Base-by-base conservation (phyloP, 2,888 invertebrate genomes). In the Ennomos erosarius region DNA sequence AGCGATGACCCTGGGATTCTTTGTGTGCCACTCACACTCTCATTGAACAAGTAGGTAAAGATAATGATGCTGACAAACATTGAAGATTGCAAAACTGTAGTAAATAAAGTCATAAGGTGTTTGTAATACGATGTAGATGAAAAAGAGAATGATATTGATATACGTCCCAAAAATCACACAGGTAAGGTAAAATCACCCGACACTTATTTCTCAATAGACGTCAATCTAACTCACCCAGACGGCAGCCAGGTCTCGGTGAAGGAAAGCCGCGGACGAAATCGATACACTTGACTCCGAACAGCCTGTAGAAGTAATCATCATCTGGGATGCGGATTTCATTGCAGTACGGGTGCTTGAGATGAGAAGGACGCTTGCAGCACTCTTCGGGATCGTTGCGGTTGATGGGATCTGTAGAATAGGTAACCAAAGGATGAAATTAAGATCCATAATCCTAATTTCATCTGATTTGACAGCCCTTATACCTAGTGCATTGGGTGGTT, bases 331-430 rank as follows among this genome's bases (percentile, higher is more conserved):
- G 92, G 73, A 98, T 97, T 89, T 98, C 97, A 85, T 98, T 96
- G 81, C 98, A 98, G 83, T 98, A 97, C 0, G 97, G 98, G 88
- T 98, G 97, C 81, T 96, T 97, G 52, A 96, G 92, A 74, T 97
- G 97, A 10, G 94, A 93, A 0, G 97, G 96, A 16, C 97, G 94
- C 77, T 96, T 94, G 87, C 98, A 98, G 83, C 98, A 98, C 83
- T 97, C 97, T 83, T 98, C 97, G 1, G 97, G 97, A 84, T 98
- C 98, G 85, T 98, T 98, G 69, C 97, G 95, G 87, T 96, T 97
- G 70, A 95, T 87, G 3, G 97, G 95, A 90, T 98, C 98, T 97
- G 81, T 52, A 59, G 70, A n/a, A 36, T 13, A 39, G n/a, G n/a
- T n/a, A 46, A 6, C 39, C 10, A 35, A 1, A 10, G 11, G 1